Evolutionary conservation across 2,113 vertebrate genomes (phyloP).

Genomic region (Sylvilagus bachmani): DNA sequence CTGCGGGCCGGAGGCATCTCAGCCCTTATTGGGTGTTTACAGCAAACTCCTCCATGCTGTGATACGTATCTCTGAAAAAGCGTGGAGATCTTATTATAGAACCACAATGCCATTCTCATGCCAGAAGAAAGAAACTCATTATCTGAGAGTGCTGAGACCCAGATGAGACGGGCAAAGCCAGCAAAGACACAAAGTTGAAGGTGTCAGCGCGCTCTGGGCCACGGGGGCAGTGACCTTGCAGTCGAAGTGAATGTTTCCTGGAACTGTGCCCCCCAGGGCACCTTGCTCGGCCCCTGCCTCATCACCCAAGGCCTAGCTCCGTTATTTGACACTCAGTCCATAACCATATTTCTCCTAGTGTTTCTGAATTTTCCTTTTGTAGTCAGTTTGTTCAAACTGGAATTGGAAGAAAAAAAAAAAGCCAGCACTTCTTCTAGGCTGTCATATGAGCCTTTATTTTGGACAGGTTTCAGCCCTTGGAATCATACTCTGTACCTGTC

Average conservation of each 20-base stretch:
- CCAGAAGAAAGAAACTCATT: not conserved
- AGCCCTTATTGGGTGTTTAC: too few species aligned
- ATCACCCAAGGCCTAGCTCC: not conserved
- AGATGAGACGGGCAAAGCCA: not conserved
- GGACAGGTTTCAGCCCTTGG: not conserved
- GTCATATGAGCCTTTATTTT: not conserved
- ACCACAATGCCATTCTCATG: not conserved
- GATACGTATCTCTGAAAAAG: not conserved
- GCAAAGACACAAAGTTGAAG: not conserved
- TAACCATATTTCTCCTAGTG: not conserved
- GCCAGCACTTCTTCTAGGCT: not conserved
- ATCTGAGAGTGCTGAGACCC: not conserved
- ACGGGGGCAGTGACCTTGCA: fast-evolving
- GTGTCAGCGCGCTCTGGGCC: not conserved
- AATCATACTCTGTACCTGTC: not conserved
- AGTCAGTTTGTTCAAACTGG: not conserved
- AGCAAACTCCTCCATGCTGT: not conserved
- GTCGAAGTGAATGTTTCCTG: too few species aligned
- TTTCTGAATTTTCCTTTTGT: not conserved
- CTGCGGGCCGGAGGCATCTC: too few species aligned
- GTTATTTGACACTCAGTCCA: not conserved
- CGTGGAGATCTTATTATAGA: not conserved
- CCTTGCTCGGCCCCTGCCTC: not conserved
- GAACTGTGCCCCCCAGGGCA: not conserved
- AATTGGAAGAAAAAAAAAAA: not conserved